Evolutionary conservation across 2,797 vertebrate species (phyloP).

Genomic region (Simalia tracyae): DNA sequence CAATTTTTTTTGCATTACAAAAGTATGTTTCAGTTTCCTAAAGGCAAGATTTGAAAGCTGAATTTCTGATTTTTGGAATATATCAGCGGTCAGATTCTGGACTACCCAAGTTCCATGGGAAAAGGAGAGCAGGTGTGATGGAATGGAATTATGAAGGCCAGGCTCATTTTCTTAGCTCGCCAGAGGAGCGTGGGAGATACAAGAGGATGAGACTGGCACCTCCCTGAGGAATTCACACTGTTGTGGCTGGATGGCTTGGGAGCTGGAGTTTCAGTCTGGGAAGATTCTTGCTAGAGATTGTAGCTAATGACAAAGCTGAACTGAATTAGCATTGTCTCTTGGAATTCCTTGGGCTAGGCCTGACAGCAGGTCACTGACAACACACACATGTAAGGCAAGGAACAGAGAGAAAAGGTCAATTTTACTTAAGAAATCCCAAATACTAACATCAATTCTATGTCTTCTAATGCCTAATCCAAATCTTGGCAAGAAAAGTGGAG

Average conservation of each 20-base stretch:
- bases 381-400: not conserved
- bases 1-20: not conserved
- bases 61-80: not conserved
- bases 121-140: not conserved
- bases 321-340: too few species aligned
- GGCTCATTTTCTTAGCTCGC: too few species aligned
- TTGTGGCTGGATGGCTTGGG: too few species aligned
- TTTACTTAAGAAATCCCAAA: not conserved
- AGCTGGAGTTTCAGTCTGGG: too few species aligned
- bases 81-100: not conserved
- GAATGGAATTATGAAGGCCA: too few species aligned
- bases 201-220: too few species aligned
- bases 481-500: not conserved
- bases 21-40: not conserved
- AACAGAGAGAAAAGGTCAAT: not conserved
- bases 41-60: not conserved
- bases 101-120: not conserved
- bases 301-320: too few species aligned
- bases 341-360: too few species aligned
- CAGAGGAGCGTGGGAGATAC: too few species aligned
- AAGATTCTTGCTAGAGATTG: too few species aligned
- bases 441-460: not conserved
- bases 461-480: not conserved
- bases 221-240: too few species aligned
- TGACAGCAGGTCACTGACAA: not conserved